Base-by-base conservation (phyloP, 2,113 vertebrate species). In the Syrrhaptes paradoxus region DNA sequence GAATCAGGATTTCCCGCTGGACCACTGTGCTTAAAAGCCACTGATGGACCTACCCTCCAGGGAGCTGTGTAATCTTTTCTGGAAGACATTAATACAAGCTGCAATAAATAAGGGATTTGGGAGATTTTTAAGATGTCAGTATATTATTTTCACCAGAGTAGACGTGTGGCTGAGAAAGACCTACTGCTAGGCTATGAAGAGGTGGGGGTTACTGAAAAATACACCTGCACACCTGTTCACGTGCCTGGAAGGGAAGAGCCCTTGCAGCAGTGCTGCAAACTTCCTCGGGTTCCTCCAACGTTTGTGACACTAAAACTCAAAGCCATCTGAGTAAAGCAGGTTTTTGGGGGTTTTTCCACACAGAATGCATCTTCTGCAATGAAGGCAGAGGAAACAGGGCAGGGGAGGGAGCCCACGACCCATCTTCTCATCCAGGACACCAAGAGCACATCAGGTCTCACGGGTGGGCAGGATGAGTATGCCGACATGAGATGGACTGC, bases 21-120 rank as follows among this genome's bases (percentile, higher is more conserved):
- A 85, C 20, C 54, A 62, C 43, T 38, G 16, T 43, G 36, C 54
- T 91, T 43, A 66, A 87, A 77, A 92, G 59, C 36, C 46, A 34
- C 36, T 8, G 54, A 46, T 21, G 43, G 38, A 34, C 36, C 29
- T 74, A 10, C 38, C 51, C 88, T 86, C 46, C 1, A 0, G 22
- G 29, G 46, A 88, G 17, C 13, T 63, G 26, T 38, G 55, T 66
- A 85, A 84, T 88, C 72, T 74, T 41, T 86, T 81, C 72, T 84
- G 71, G 78, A 90, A 76, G 45, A 49, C n/a, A 49, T 73, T 91
- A 87, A 76, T 18, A 58, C 17, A 87, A 70, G 19, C 58, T 94
- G 89, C 54, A 92, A 65, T 96, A 94, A 94, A 79, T 38, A 89
- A 75, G 46, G 77, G 74, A 95, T 95, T 62, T 85, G 36, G 15